These are phyloP conservation scores for Clarias batrachus DNA, from an alignment of 2,113 vertebrate species.

Conservation along the genomic window DNA sequence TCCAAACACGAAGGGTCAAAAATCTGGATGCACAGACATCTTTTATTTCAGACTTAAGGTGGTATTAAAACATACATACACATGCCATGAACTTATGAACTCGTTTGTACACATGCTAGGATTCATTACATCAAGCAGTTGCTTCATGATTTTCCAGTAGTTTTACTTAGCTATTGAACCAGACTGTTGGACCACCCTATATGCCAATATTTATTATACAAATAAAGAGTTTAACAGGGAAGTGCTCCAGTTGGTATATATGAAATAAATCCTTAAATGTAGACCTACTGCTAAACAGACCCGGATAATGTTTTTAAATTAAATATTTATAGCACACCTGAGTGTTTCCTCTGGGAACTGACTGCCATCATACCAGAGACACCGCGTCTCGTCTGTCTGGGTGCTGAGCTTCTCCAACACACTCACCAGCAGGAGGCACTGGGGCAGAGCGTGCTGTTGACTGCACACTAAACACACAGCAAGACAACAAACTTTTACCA, in stretches of 20 bases:
- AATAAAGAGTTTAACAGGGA: neutral
- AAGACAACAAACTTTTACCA: neutral
- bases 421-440: slow-evolving; percentile 80
- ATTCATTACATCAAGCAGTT: no score
- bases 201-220: neutral
- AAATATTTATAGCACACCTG: slow-evolving; percentile 59
- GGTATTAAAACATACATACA: no score
- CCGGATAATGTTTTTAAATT: neutral
- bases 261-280: neutral
- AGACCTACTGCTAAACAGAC: neutral
- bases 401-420: slow-evolving; percentile 78
- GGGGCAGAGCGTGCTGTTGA: slow-evolving; percentile 78
- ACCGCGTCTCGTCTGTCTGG: slow-evolving; percentile 78
- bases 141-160: no score
- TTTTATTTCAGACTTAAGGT: no score
- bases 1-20: no score
- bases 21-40: no score
- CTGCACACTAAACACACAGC: slow-evolving; percentile 68
- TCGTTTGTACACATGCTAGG: no score
- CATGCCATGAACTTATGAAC: no score
- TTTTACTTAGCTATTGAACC: no score
- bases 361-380: slow-evolving; percentile 79
- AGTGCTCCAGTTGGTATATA: neutral
- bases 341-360: slow-evolving; percentile 65
- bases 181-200: no score